phyloP scores from a whole-genome alignment of 2,888 invertebrate genomes.

The Protophormia terraenovae region DNA sequence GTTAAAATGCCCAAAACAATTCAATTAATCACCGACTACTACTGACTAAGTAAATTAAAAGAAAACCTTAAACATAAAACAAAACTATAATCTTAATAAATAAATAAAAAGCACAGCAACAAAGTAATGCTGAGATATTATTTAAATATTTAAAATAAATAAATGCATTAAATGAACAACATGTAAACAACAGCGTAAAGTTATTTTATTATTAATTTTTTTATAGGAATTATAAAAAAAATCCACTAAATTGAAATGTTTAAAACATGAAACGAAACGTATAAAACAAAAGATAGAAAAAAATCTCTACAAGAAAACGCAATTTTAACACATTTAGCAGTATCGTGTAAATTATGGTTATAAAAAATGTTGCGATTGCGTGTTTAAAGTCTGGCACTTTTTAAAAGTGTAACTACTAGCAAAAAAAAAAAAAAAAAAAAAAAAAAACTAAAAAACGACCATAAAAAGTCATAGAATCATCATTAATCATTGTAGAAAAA shows the following conservation, averaged over 20 bases:
- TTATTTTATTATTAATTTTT: conserved; percentile 16
- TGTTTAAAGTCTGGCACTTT: conserved; percentile 36
- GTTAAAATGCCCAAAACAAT: conserved; percentile 19
- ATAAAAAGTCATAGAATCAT: conserved; percentile 20
- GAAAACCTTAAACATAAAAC: neutral
- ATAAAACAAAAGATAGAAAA: neutral
- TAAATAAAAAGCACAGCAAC: neutral
- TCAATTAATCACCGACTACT: conserved; percentile 17
- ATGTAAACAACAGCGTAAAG: conserved; percentile 50
- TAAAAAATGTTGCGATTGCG: conserved; percentile 56
- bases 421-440: too few species aligned
- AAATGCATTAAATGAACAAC: neutral
- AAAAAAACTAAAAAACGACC: too few species aligned
- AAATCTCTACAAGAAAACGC: conserved; percentile 45
- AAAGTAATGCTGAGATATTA: neutral
- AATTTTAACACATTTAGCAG: conserved; percentile 53
- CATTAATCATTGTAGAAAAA: conserved; percentile 39
- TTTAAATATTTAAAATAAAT: conserved; percentile 2
- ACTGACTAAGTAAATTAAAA: too few species aligned
- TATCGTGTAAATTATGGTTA: conserved; percentile 56
- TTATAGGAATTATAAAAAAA: neutral
- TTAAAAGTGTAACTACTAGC: neutral
- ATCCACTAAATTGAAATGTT: conserved; percentile 33
- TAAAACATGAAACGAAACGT: conserved; percentile 18
- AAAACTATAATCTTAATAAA: neutral